Conservation (phyloP, 37 sponge, comb jelly and placozoan genomes). For the Chondrosia reniformis region DNA sequence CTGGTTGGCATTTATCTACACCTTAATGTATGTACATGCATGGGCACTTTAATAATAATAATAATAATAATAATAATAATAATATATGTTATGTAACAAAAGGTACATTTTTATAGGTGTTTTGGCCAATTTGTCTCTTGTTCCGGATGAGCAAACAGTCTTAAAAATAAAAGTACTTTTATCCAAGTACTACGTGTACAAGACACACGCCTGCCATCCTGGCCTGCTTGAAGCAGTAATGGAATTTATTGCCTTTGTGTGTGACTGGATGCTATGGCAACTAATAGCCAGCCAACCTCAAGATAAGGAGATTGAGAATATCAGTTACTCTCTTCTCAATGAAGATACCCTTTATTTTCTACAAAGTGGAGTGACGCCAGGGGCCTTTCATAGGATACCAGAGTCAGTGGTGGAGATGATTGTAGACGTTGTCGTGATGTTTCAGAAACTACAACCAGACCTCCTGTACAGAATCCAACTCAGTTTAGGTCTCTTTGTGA, state of each 20-base stretch:
- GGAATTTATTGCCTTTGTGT: neutral
- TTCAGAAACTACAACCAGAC: neutral
- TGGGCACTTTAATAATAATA: too few relatives aligned
- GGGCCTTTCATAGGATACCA: neutral
- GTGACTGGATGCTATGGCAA: conserved; percentile 18
- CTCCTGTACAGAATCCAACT: neutral
- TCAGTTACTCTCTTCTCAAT: neutral
- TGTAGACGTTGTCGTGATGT: neutral
- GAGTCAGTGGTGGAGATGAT: conserved; percentile 5
- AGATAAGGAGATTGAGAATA: neutral
- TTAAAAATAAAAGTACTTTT: too few relatives aligned
- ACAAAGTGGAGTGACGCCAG: neutral
- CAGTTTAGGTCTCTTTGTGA: neutral
- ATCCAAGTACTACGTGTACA: neutral
- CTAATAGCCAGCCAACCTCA: neutral
- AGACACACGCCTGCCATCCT: conserved; percentile 3
- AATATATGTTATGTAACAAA: too few relatives aligned
- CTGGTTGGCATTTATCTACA: too few relatives aligned
- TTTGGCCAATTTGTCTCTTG: too few relatives aligned
- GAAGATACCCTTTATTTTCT: neutral
- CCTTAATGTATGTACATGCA: too few relatives aligned
- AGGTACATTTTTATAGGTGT: too few relatives aligned
- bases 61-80: too few relatives aligned
- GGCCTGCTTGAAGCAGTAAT: neutral
- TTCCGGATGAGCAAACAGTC: too few relatives aligned